Base-by-base conservation (phyloP, 1,140 invertebrate species). In the Oryzaephilus surinamensis region DNA sequence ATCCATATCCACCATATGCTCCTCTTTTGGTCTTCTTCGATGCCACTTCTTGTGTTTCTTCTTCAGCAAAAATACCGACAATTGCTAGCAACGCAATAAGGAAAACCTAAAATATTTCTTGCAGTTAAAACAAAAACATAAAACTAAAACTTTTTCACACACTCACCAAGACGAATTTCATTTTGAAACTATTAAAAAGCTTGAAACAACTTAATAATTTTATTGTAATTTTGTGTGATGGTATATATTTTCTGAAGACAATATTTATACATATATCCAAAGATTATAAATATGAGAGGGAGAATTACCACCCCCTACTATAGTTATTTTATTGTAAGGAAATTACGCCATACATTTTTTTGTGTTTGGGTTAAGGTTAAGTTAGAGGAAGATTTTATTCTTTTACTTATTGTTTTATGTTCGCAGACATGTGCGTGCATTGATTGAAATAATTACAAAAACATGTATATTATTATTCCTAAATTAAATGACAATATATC, bases 1-100 rank as follows among this genome's bases (percentile, higher is more conserved):
- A 32, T 21, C 42, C 42, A 30, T 33, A 26, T 4, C 41, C 37
- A 7, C 31, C 18, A 37, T 46, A 41, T 17, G 46, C 49, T 33
- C 49, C 32, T 38, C 48, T 51, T 5, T 43, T 28, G 17, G 36
- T 41, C 20, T 38, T 48, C 6, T 27, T 41, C 7, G 26, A 14
- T 3, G 21, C 15, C 11, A 33, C 31, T 17, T 23, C 18, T 32
- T 30, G 21, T 6, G 29, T 34, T 13, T 40, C 23, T 12, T 32
- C 26, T 29, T 36, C 32, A 10, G 8, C 23, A 10, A 24, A 8
- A 8, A 29, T 29, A 7, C 18, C 14, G 6, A 14, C 27, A 19
- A 18, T n/a, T 10, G 11, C 8, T 3, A 4, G 7, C 17, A 38
- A 3, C 4, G 30, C 28, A 13, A 38, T 13, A 20, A 29, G 13